Conservation (phyloP, 2,113 vertebrate genomes). For the Sander lucioperca region DNA sequence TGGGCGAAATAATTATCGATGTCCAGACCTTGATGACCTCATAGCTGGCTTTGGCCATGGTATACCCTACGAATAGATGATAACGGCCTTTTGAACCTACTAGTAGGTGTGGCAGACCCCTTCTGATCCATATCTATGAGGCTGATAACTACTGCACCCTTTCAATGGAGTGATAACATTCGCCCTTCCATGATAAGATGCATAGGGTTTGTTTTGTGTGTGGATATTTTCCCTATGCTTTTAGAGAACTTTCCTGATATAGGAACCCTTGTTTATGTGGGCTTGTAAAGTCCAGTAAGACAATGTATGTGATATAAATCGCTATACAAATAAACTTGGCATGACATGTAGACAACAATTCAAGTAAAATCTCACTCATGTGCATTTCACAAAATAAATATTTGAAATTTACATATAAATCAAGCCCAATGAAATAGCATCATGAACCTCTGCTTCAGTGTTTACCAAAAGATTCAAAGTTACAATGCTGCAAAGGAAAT, state of each 20-base stretch:
- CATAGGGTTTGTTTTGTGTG: background rate
- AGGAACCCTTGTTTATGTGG: background rate
- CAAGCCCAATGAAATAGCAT: background rate
- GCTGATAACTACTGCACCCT: too few relatives aligned
- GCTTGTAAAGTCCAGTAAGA: constrained; percentile 5
- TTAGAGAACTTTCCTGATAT: background rate
- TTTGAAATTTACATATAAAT: constrained; percentile 10
- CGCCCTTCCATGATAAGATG: background rate
- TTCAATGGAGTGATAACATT: too few relatives aligned
- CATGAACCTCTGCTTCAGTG: background rate
- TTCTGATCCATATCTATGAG: too few relatives aligned
- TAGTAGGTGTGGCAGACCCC: too few relatives aligned
- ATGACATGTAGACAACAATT: background rate
- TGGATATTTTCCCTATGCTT: background rate
- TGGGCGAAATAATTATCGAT: too few relatives aligned
- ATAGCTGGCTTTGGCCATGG: too few relatives aligned
- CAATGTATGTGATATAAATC: background rate
- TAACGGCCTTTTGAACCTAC: too few relatives aligned
- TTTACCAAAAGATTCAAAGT: background rate
- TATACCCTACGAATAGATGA: too few relatives aligned
- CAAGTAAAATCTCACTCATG: constrained; percentile 6
- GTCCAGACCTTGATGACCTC: too few relatives aligned
- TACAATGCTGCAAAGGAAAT: constrained; percentile 35
- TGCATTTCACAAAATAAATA: constrained; percentile 32
- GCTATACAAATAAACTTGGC: background rate